Percentiles rank a stretch among this genome's conserved stretches.
Conservation (phyloP, 1,140 invertebrate species). For the Drosophila leontia region DNA sequence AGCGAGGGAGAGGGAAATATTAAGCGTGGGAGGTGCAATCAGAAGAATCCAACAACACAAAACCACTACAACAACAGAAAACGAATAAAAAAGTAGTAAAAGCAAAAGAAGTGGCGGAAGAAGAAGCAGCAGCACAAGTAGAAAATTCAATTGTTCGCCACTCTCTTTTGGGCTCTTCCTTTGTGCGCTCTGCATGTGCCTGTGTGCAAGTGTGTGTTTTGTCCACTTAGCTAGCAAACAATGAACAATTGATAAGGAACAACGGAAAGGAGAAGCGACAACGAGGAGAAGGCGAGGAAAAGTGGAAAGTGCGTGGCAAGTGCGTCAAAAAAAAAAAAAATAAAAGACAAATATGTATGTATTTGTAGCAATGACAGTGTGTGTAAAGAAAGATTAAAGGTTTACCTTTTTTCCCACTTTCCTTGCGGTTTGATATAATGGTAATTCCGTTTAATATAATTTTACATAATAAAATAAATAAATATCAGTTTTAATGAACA, state of each 20-base stretch:
- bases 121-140: constrained; percentile 59
- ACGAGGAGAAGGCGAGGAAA: constrained; percentile 42
- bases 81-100: constrained; percentile 69
- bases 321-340: constrained; percentile 49
- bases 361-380: constrained; percentile 18
- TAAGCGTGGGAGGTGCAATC: constrained; percentile 49
- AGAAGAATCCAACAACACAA: constrained; percentile 20
- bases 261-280: constrained; percentile 9
- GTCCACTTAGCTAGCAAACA: constrained; percentile 66
- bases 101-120: constrained; percentile 28
- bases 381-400: not conserved
- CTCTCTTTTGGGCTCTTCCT: constrained; percentile 48
- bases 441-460: not conserved
- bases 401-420: not conserved
- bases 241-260: constrained; percentile 70
- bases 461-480: not conserved
- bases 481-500: not conserved
- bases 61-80: constrained; percentile 26
- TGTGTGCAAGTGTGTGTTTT: constrained; percentile 45
- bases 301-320: constrained; percentile 73
- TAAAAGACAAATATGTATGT: not conserved
- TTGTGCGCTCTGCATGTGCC: constrained; percentile 28
- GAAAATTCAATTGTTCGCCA: constrained; percentile 75
- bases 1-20: constrained; percentile 19
- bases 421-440: not conserved